Conservation (phyloP, 1,140 invertebrate species). For the Drosophila auraria region DNA sequence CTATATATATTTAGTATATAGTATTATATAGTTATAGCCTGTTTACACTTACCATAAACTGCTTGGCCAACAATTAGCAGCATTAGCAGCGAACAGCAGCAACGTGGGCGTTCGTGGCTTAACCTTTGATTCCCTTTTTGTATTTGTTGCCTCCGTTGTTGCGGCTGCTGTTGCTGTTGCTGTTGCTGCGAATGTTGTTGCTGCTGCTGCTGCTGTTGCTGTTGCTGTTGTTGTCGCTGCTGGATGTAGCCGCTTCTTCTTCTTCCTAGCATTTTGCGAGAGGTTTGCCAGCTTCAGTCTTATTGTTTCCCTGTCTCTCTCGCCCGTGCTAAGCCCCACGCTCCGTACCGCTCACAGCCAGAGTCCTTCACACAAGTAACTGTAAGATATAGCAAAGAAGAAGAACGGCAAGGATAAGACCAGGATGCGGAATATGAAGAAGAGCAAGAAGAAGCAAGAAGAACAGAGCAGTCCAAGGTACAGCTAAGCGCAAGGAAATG, state of each 20-base stretch:
- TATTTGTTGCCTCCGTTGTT: constrained; percentile 5
- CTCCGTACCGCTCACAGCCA: constrained; percentile 11
- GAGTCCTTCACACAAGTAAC: constrained; percentile 39
- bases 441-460: not conserved
- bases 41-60: constrained; percentile 74
- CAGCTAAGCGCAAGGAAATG: not conserved
- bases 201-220: constrained; percentile 19
- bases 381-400: constrained; percentile 41
- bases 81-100: constrained; percentile 49
- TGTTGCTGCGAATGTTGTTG: constrained; percentile 7
- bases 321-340: not conserved
- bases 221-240: constrained; percentile 18
- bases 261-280: constrained; percentile 37
- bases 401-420: constrained; percentile 32
- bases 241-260: constrained; percentile 24
- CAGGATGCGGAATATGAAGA: constrained; percentile 6
- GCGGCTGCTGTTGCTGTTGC: constrained; percentile 11
- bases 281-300: constrained; percentile 53
- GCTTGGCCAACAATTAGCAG: constrained; percentile 78
- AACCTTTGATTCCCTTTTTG: constrained; percentile 32
- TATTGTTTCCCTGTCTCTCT: constrained; percentile 44
- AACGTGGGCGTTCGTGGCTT: constrained; percentile 35
- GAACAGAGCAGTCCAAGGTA: not conserved
- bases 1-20: not conserved
- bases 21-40: not conserved